These are phyloP conservation scores for Megatriorchis doriae DNA, from an alignment of 2,113 vertebrate genomes.

Conservation along the genomic window DNA sequence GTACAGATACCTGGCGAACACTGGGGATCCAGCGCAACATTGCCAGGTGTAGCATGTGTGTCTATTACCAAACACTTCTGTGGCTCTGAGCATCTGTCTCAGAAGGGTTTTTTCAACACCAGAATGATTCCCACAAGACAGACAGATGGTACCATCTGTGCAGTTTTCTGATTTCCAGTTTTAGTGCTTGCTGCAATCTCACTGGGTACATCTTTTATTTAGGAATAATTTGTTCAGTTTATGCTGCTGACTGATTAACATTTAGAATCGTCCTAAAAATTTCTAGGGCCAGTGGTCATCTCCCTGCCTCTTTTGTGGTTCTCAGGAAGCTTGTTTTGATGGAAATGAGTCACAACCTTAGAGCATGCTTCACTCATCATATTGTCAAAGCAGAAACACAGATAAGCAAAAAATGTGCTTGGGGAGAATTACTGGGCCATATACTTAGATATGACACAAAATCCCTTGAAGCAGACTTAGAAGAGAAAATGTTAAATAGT, in stretches of 20 bases:
- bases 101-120: neutral
- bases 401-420: neutral
- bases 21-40: neutral
- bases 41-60: neutral
- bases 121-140: neutral
- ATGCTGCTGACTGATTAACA: neutral
- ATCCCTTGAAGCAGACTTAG: neutral
- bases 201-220: neutral
- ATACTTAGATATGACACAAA: neutral
- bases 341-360: slow-evolving; percentile 28
- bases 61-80: neutral
- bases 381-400: slow-evolving; percentile 4
- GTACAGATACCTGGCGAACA: neutral
- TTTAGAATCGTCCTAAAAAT: neutral
- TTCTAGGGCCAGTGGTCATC: neutral
- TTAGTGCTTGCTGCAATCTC: neutral
- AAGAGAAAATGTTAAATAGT: neutral
- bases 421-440: neutral
- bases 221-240: neutral
- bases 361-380: neutral
- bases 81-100: neutral
- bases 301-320: neutral
- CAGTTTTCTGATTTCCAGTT: neutral
- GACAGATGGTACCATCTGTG: slow-evolving; percentile 1
- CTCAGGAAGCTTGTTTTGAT: neutral